Conservation (phyloP, 2,888 invertebrate species). For the Agrochola macilenta region DNA sequence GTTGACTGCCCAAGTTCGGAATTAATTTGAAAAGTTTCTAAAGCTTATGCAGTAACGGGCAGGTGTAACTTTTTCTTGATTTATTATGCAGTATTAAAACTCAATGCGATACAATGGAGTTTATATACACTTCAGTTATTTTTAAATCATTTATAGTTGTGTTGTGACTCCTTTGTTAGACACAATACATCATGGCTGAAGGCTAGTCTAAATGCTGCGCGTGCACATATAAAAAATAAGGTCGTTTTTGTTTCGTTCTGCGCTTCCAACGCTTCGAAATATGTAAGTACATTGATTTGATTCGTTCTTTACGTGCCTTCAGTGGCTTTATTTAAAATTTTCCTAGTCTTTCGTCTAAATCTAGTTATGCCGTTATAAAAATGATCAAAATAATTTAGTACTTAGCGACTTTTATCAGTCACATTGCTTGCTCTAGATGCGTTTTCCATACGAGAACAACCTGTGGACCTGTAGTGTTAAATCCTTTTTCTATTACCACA, state of each 20-base stretch:
- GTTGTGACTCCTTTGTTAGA: conserved; percentile 46
- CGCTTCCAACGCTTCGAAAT: conserved; percentile 40
- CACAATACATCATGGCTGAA: conserved; percentile 37
- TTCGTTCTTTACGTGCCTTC: conserved; percentile 5
- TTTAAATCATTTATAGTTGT: background rate
- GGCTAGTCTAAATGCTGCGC: conserved; percentile 41
- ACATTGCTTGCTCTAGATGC: background rate
- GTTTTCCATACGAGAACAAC: background rate
- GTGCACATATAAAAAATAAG: conserved; percentile 58
- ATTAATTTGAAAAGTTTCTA: conserved; percentile 49
- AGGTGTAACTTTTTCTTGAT: conserved; percentile 38
- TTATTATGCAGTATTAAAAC: conserved; percentile 16
- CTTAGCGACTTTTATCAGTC: background rate
- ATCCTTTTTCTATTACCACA: background rate
- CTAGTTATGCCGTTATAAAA: no score
- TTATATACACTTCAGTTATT: background rate
- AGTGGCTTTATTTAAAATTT: conserved; percentile 7
- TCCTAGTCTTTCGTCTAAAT: background rate
- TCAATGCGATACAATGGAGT: background rate
- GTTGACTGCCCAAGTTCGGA: conserved; percentile 28
- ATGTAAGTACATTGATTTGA: conserved; percentile 52
- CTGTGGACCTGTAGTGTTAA: background rate
- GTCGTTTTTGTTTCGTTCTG: conserved; percentile 57
- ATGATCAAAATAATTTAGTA: no score
- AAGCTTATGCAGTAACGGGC: conserved; percentile 15